Conservation (phyloP, 2,888 invertebrate genomes). For the Neoaliturus tenellus region DNA sequence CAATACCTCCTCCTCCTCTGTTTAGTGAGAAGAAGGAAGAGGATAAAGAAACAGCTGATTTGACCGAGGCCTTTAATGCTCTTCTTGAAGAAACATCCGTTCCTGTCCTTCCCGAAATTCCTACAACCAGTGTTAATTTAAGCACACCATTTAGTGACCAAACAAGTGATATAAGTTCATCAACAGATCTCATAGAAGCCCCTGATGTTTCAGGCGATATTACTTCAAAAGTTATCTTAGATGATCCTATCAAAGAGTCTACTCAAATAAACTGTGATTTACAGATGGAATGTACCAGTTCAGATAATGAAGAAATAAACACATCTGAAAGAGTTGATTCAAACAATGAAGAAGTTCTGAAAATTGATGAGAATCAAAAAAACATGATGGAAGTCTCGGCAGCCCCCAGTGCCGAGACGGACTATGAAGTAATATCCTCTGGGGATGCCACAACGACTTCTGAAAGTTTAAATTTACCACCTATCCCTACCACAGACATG, state of each 20-base stretch:
- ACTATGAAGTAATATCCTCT: constrained; percentile 18
- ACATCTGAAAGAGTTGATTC: background rate
- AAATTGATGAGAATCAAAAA: constrained; percentile 36
- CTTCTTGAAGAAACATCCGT: constrained; percentile 78
- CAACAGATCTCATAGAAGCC: constrained; percentile 4
- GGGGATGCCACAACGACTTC: constrained; percentile 29
- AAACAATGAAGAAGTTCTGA: background rate
- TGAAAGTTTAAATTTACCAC: background rate
- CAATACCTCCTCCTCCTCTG: background rate
- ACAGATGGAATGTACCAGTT: constrained; percentile 38
- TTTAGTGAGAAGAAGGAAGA: constrained; percentile 63
- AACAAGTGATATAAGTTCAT: constrained; percentile 38
- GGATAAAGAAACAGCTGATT: constrained; percentile 59
- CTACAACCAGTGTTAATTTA: constrained; percentile 69
- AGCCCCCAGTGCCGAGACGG: constrained; percentile 44
- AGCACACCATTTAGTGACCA: constrained; percentile 39
- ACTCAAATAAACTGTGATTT: background rate
- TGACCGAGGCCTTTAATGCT: constrained; percentile 77
- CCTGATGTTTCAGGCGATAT: background rate
- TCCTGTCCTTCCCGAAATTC: constrained; percentile 76
- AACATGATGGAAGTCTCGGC: constrained; percentile 44
- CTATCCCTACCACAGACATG: background rate
- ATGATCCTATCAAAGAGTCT: background rate
- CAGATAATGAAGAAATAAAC: constrained; percentile 21
- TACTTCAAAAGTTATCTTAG: background rate